phyloP scores from a whole-genome alignment of 2,113 vertebrate genomes.

The Meles meles region DNA sequence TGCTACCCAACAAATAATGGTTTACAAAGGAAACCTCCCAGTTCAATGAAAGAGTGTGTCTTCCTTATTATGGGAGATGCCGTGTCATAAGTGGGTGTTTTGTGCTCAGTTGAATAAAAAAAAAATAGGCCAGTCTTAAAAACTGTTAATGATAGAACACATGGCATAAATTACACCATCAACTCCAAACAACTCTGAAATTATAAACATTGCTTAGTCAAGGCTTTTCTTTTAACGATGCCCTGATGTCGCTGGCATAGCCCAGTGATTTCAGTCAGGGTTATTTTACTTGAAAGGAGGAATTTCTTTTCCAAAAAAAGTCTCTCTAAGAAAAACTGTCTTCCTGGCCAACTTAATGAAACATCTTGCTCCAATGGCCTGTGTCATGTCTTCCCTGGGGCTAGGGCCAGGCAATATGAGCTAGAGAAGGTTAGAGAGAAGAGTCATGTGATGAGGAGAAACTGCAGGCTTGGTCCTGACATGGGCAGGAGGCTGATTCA shows the following conservation, averaged over 20 bases:
- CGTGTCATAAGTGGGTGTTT: constrained; percentile 52
- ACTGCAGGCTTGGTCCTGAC: not conserved
- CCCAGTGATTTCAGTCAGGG: constrained; percentile 49
- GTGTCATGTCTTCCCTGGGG: not conserved
- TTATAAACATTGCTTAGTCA: constrained; percentile 76
- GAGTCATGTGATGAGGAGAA: constrained; percentile 7
- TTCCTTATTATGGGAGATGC: constrained; percentile 36
- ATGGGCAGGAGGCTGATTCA: not conserved
- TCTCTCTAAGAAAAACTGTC: constrained; percentile 69
- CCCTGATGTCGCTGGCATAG: constrained; percentile 68
- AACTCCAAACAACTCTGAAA: constrained; percentile 72
- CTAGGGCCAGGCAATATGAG: not conserved
- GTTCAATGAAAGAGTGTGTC: constrained; percentile 61
- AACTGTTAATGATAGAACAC: constrained; percentile 77
- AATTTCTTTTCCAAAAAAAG: constrained; percentile 62
- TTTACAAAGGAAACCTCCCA: constrained; percentile 41
- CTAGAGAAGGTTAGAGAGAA: not conserved
- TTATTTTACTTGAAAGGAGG: constrained; percentile 66
- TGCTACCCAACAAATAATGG: constrained; percentile 34
- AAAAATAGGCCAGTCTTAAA: constrained; percentile 55
- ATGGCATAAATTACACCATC: constrained; percentile 74
- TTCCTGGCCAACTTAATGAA: constrained; percentile 25
- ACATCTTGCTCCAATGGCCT: constrained; percentile 25
- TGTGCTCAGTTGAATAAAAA: constrained; percentile 48
- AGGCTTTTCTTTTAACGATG: constrained; percentile 67